These are phyloP conservation scores for Cataglyphis rosenhaueri DNA, from an alignment of 2,888 invertebrate genomes.

Conservation along the genomic window DNA sequence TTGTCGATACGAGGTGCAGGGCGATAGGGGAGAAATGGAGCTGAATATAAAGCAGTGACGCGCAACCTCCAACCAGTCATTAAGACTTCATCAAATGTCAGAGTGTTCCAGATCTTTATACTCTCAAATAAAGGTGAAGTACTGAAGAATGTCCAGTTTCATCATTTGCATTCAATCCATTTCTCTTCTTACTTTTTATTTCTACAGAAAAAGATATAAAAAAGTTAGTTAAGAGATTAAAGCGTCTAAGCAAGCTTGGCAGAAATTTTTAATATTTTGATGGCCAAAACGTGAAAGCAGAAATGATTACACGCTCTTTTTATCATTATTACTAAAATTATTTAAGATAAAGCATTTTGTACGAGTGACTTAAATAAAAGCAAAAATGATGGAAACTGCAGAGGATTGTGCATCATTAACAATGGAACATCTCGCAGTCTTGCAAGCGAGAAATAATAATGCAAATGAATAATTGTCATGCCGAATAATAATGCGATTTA, in stretches of 20 bases:
- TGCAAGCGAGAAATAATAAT: conserved; percentile 66
- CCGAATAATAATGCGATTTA: conserved; percentile 70
- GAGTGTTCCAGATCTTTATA: neutral
- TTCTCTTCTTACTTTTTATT: neutral
- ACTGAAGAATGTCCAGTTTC: neutral
- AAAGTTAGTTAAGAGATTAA: neutral
- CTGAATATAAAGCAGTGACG: conserved; percentile 50
- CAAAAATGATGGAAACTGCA: neutral
- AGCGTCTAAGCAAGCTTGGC: neutral
- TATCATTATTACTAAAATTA: conserved; percentile 3
- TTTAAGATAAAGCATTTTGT: neutral
- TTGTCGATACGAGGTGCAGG: conserved; percentile 21
- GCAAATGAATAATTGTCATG: conserved; percentile 70
- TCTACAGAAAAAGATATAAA: neutral
- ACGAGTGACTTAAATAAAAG: neutral
- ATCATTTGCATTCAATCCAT: neutral
- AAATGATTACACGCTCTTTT: conserved; percentile 2
- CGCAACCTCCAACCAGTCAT: conserved; percentile 16
- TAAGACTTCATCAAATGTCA: neutral
- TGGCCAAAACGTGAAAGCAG: too few species aligned
- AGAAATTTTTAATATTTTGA: neutral
- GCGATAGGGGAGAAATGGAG: conserved; percentile 8
- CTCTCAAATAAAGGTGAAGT: neutral
- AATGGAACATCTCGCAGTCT: conserved; percentile 11
- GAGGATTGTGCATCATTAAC: conserved; percentile 41